Base-by-base conservation (phyloP, 2,888 invertebrate genomes). In the Thereva unica region DNA sequence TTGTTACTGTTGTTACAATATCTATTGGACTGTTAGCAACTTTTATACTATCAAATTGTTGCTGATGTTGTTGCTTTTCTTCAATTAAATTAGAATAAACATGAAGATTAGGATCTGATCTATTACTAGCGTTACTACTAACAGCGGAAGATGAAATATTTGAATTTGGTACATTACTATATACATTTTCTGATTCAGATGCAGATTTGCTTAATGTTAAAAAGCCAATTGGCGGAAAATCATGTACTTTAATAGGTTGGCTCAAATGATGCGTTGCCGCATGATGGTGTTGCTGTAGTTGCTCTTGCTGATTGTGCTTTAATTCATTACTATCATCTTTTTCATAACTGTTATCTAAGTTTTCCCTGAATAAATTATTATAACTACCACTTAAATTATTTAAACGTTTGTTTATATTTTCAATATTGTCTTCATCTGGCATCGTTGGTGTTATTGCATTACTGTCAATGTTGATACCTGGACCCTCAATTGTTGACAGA, bases 401-500 rank as follows among this genome's bases (percentile, higher is more conserved):
- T 67, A 66, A 47, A 56, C 63, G 56, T 53, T 68, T 68, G 40
- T 68, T 76, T 40, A 77, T 75, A 44, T 75, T 77, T 68, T 76
- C 79, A 6, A 77, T 77, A 67, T 77, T 78, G 45, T 78, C 79
- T 35, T 79, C 76, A 45, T 80, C 80, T 52, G n/a, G 38, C 4
- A 52, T 61, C 12, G 41, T 53, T 56, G 61, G 41, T 54, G 56
- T 59, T 44, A 47, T 57, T 52, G 66, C 40, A 40, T 8, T 55
- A 34, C 38, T 45, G 5, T 64, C 54, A 54, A 44, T 53, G 7
- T 44, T 37, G 38, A 53, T 40, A 23, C 35, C 49, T 80, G 82
- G 61, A 78, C 77, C 44, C 78, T 81, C 55, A 75, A 77, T 69
- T 35, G 80, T 82, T 64, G 86, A 86, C 74, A 87, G 75, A 57